Evolutionary conservation across 2,113 vertebrate species (phyloP).

Genomic region (Sus scrofa): DNA sequence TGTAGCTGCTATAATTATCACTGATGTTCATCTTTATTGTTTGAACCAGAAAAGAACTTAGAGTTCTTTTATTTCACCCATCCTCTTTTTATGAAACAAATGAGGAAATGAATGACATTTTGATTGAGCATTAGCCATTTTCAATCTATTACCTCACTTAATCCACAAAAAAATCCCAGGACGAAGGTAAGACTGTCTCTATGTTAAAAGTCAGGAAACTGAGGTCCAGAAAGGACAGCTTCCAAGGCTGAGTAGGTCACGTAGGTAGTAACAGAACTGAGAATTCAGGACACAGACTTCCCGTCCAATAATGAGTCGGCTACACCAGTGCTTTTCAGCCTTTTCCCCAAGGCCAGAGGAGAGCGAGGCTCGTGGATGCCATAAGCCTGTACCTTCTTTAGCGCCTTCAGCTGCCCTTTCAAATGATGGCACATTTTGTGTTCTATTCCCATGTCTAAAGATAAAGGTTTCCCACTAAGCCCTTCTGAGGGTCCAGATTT

Average conservation of each 20-base stretch:
- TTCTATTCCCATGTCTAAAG: not conserved
- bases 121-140: not conserved
- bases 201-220: not conserved
- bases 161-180: not conserved
- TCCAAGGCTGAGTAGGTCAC: not conserved
- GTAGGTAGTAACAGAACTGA: not conserved
- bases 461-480: not conserved
- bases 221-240: not conserved
- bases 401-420: not conserved
- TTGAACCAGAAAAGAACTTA: constrained; percentile 11
- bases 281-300: not conserved
- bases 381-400: not conserved
- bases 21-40: not conserved
- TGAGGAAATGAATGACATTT: not conserved
- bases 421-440: not conserved
- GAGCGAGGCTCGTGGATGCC: not conserved
- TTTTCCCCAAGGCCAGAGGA: not conserved
- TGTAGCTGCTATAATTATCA: not conserved
- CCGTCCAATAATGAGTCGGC: not conserved
- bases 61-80: not conserved
- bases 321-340: fast-evolving
- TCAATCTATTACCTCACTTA: not conserved
- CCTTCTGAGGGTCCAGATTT: not conserved
- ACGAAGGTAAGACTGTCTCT: not conserved
- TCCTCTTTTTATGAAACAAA: not conserved